phyloP scores from a whole-genome alignment of 2,797 vertebrate genomes.

The Nyctibius grandis region DNA sequence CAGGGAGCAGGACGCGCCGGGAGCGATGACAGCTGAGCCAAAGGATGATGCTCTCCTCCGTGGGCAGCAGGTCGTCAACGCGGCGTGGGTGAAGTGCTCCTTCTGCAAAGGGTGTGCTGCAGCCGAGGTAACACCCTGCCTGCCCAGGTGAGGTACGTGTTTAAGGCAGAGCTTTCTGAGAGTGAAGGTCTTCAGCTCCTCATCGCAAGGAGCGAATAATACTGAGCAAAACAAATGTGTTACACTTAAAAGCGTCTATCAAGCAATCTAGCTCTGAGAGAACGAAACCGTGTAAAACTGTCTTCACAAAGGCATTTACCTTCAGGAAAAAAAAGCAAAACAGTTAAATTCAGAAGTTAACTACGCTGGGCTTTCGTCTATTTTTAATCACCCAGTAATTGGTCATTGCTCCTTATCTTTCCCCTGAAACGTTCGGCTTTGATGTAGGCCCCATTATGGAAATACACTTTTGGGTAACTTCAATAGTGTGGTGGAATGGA shows the following conservation, averaged over 20 bases:
- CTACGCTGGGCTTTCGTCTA: neutral
- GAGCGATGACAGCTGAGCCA: neutral
- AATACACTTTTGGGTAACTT: neutral
- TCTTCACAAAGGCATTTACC: neutral
- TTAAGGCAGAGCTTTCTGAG: neutral
- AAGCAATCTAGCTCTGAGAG: neutral
- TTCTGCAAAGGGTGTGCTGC: neutral
- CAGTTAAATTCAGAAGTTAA: neutral
- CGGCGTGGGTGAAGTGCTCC: too few relatives aligned
- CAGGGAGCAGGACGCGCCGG: rapidly evolving
- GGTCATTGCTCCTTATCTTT: neutral
- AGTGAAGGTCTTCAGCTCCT: neutral
- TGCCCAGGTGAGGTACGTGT: neutral
- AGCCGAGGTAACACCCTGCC: too few relatives aligned
- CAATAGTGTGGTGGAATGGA: neutral
- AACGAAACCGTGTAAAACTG: neutral
- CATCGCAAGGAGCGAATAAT: neutral
- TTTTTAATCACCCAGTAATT: neutral
- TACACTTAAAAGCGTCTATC: neutral
- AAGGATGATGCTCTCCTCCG: neutral
- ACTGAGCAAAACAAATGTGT: neutral
- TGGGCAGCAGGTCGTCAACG: too few relatives aligned
- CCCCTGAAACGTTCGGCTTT: neutral
- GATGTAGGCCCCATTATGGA: neutral
- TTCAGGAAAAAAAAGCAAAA: neutral